phyloP scores from a whole-genome alignment of 2,888 invertebrate genomes.

The Orgyia antiqua region DNA sequence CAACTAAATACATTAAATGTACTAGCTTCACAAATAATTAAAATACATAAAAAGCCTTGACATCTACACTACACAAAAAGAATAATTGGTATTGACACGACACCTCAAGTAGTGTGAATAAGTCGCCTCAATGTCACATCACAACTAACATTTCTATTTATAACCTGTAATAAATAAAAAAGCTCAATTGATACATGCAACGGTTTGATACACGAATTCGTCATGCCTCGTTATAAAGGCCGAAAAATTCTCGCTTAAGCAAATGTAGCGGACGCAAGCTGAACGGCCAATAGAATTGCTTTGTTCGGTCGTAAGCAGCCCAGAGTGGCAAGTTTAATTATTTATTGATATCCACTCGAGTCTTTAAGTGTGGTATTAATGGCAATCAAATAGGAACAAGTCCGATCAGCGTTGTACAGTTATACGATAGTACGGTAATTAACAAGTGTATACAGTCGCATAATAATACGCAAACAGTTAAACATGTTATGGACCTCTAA shows the following conservation, averaged over 20 bases:
- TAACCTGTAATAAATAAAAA: constrained; percentile 13
- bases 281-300: constrained; percentile 28
- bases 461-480: neutral
- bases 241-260: constrained; percentile 25
- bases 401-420: constrained; percentile 13
- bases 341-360: constrained; percentile 34
- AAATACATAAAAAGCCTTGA: neutral
- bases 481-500: too few species aligned
- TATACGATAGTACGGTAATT: constrained; percentile 5
- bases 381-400: constrained; percentile 21
- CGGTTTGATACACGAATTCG: constrained; percentile 23
- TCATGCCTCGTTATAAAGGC: constrained; percentile 22
- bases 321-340: constrained; percentile 46
- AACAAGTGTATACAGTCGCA: neutral
- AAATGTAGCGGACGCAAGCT: constrained; percentile 22
- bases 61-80: neutral
- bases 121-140: constrained; percentile 8
- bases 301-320: constrained; percentile 35
- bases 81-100: constrained; percentile 1
- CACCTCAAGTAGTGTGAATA: constrained; percentile 3
- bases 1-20: too few species aligned
- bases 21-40: too few species aligned
- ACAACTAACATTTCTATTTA: constrained; percentile 12
- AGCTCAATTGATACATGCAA: constrained; percentile 25
- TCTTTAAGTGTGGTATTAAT: constrained; percentile 29